Evolutionary conservation across 1,140 invertebrate genomes (phyloP).

Genomic region (Ceratitis capitata): DNA sequence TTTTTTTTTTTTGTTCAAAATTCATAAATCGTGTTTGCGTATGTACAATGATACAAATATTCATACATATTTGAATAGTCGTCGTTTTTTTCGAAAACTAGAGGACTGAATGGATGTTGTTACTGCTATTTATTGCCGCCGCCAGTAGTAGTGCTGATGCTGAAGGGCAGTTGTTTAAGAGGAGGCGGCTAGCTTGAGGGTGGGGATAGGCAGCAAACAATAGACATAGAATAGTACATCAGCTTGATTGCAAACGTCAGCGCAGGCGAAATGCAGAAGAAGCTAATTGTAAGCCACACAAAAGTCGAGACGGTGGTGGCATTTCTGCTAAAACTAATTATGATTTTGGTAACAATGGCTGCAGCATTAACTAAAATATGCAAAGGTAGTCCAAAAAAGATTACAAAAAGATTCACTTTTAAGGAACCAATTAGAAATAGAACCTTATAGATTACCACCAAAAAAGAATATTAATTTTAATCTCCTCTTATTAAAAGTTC

Average conservation of each 20-base stretch:
- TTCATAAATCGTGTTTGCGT: not conserved
- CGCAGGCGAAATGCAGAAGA: not conserved
- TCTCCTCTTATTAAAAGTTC: too few species aligned
- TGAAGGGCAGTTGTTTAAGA: not conserved
- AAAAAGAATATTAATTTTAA: too few species aligned
- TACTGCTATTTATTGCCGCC: not conserved
- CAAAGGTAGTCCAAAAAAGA: too few species aligned
- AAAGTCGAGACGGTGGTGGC: not conserved
- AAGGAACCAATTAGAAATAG: too few species aligned
- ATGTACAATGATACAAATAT: not conserved
- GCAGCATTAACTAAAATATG: too few species aligned
- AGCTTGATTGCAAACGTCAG: not conserved
- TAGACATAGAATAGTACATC: not conserved
- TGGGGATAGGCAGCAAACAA: not conserved
- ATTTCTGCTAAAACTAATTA: not conserved
- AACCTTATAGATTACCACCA: too few species aligned
- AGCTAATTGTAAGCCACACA: not conserved
- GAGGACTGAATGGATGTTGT: not conserved
- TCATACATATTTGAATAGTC: too few species aligned
- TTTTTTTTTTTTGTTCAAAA: too few species aligned
- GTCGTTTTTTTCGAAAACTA: not conserved
- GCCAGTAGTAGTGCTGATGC: not conserved
- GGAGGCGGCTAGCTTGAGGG: not conserved
- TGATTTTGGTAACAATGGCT: not conserved
- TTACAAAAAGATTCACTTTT: too few species aligned